Evolutionary conservation across 2,113 vertebrate genomes (phyloP).

Genomic region (Ciconia stormi): DNA sequence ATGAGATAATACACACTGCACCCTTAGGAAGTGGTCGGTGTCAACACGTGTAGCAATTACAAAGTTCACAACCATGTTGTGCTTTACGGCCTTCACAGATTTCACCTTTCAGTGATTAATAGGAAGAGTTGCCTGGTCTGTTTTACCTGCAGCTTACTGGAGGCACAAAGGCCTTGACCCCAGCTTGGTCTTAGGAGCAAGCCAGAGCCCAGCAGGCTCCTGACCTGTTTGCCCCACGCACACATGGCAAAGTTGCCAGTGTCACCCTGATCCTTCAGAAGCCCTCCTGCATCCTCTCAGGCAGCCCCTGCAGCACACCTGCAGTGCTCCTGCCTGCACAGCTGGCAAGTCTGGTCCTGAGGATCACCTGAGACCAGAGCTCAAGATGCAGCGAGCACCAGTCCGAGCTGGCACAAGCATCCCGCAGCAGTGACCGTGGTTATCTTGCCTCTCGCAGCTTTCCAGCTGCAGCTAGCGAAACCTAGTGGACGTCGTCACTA

Average conservation of each 20-base stretch:
- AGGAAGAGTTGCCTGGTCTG: background rate
- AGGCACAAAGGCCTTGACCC: background rate
- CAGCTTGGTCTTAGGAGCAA: background rate
- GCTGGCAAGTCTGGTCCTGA: background rate
- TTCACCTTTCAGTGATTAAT: background rate
- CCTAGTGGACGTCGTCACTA: background rate
- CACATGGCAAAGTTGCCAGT: background rate
- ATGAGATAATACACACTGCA: background rate
- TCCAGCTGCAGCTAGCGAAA: background rate
- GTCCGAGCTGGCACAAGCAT: background rate
- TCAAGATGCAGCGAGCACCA: background rate
- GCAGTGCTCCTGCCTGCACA: background rate
- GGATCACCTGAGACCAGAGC: background rate
- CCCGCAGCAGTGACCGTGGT: background rate
- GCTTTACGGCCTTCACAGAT: background rate
- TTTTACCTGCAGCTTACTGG: background rate
- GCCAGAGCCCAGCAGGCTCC: background rate
- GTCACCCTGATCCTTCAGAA: background rate
- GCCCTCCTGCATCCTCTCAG: background rate
- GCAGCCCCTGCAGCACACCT: background rate
- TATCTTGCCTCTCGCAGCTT: background rate
- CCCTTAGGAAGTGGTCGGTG: background rate
- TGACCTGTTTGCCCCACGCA: background rate
- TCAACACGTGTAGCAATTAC: background rate
- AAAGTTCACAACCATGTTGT: background rate